A percentile compares a stretch with the other conserved stretches of the same genome.
Evolutionary conservation across 2,797 vertebrate genomes (phyloP).

Genomic region (Decapterus maruadsi): DNA sequence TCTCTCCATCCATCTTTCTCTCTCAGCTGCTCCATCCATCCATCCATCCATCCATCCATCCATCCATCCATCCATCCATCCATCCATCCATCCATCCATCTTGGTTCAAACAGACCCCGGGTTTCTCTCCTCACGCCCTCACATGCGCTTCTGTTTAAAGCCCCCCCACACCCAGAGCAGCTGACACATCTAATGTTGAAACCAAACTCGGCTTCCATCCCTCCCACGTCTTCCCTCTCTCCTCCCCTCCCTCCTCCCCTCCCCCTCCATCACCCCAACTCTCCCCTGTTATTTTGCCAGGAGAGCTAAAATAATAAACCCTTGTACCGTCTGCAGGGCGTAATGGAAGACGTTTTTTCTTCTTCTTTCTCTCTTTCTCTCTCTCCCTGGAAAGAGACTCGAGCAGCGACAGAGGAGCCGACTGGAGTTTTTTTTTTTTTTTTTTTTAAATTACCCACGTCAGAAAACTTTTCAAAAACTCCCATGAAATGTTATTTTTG

Average conservation of each 20-base stretch:
- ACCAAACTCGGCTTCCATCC: conserved; percentile 56
- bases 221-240: conserved; percentile 16
- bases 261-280: background rate
- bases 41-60: conserved; percentile 1
- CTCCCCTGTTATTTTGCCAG: conserved; percentile 68
- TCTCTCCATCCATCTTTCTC: background rate
- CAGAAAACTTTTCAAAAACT: conserved; percentile 33
- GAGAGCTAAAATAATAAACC: conserved; percentile 76
- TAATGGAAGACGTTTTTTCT: conserved; percentile 59
- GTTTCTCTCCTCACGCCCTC: conserved; percentile 24
- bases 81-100: conserved; percentile 13
- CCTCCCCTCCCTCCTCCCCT: background rate
- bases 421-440: conserved; percentile 10
- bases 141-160: conserved; percentile 68
- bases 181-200: conserved; percentile 75
- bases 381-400: conserved; percentile 56
- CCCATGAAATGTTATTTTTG: conserved; percentile 47
- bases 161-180: conserved; percentile 58
- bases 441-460: conserved; percentile 33
- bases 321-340: conserved; percentile 63
- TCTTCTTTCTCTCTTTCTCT: too few relatives aligned
- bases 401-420: conserved; percentile 41
- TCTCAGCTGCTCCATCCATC: conserved; percentile 16
- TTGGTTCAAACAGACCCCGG: background rate
- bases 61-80: background rate